Conservation (phyloP, 2,797 vertebrate species). For the Holocentrus rufus region DNA sequence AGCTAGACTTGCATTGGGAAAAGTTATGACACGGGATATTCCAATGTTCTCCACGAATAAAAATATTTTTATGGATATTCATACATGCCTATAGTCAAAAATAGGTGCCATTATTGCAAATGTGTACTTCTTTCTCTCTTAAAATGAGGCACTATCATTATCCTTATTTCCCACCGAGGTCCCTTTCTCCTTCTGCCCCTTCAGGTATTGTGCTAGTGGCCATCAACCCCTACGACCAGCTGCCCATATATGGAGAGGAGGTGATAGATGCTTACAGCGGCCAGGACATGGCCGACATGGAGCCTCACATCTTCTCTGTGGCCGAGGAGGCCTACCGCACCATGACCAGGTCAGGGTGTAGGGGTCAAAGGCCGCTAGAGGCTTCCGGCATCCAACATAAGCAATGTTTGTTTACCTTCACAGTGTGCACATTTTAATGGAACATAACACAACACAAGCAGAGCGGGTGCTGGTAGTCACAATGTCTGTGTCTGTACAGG, state of each 20-base stretch:
- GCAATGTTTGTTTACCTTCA: neutral
- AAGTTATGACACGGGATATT: too few relatives aligned
- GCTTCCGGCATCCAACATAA: neutral
- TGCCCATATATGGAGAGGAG: constrained; percentile 86
- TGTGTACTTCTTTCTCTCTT: neutral
- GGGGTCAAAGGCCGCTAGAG: neutral
- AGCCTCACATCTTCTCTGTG: constrained; percentile 88
- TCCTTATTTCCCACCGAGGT: neutral
- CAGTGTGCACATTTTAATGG: neutral
- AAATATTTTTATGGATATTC: too few relatives aligned
- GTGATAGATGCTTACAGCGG: constrained; percentile 85
- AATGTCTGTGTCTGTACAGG: constrained; percentile 59
- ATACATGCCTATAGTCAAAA: too few relatives aligned
- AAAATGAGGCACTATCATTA: neutral
- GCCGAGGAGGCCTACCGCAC: constrained; percentile 85
- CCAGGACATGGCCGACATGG: constrained; percentile 83
- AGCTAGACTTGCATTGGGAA: neutral
- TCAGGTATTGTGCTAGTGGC: constrained; percentile 86
- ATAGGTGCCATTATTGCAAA: too few relatives aligned
- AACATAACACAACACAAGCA: neutral
- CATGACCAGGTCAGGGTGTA: constrained; percentile 83
- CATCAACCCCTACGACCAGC: constrained; percentile 83
- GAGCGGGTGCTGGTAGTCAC: neutral
- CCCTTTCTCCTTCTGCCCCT: constrained; percentile 6
- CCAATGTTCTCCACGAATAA: too few relatives aligned